Evolutionary conservation across 2,797 vertebrate genomes (phyloP), one percentile per base, ranked within the genome.

Genomic region (Schizopygopsis malacanthus): DNA sequence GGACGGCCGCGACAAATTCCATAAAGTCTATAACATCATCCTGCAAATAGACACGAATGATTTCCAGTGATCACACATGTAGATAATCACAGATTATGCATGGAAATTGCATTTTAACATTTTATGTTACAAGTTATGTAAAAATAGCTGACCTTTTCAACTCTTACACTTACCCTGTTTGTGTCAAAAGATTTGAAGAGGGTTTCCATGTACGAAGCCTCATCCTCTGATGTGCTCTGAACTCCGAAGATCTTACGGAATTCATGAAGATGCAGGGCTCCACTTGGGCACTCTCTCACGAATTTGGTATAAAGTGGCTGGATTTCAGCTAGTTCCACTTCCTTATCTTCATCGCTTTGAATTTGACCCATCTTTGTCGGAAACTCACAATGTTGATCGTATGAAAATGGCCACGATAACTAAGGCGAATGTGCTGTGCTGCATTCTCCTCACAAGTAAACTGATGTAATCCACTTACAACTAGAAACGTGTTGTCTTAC

Each of bases 1-100:
- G 90, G 67, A 93, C 85, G 20, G 91, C 90, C 41, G 89, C 92
- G 39, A 93, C 89, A 54, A 91, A 93, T 71, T 93, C 88, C 85
- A 92, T 90, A 61, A 93, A 92, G 70, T 92, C 91, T 37, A 92
- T 89, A 0, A 89, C 83, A 79, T 92, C 82, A 72, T 92, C 93
- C 91, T 92, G 79, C 63, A 88, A 83, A 87, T 4, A 67, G 28
- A 77, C 85, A 70, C 54, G 5, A 50, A 71, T 45, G n/a, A 77
- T 86, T 67, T 25, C 47, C 41, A 45, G 2, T 12, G 25, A 73
- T 76, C 28, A 41, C 33, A 65, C 25, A 43, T 81, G 59, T 45
- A 61, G 33, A 85, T 85, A 75, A 81, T 85, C 77, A 81, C 15
- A 73, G 43, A 33, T 79, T 59, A 79, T 71, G 69, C 61, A 84